Conservation (phyloP, 1,140 invertebrate genomes). For the Metopolophium dirhodum region DNA sequence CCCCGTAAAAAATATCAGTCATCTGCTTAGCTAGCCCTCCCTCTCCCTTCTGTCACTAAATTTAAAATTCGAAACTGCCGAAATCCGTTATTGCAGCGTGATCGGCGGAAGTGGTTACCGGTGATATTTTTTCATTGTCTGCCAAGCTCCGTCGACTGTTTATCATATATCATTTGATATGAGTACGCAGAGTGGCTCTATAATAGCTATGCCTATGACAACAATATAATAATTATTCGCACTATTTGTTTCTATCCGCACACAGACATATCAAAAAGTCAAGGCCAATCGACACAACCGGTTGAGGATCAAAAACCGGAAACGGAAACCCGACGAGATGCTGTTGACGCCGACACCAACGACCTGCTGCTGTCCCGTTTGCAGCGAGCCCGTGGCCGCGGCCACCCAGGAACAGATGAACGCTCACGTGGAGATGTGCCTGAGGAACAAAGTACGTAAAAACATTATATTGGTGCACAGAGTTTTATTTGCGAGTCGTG, state of each 20-base stretch:
- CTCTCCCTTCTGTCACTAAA: not conserved
- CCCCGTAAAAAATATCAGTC: too few relatives aligned
- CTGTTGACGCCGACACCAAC: conserved; percentile 22
- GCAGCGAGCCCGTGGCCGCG: conserved; percentile 69
- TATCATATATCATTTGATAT: not conserved
- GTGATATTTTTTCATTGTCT: not conserved
- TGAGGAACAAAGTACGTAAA: conserved; percentile 61
- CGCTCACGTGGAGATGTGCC: conserved; percentile 78
- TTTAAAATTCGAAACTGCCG: not conserved
- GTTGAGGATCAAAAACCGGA: conserved; percentile 70
- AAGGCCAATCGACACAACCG: conserved; percentile 80
- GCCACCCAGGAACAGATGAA: conserved; percentile 75
- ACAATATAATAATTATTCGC: not conserved
- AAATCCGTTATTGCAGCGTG: not conserved
- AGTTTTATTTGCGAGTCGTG: not conserved
- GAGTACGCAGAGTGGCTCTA: not conserved
- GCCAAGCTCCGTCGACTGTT: not conserved
- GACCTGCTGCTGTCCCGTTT: conserved; percentile 73
- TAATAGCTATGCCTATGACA: not conserved
- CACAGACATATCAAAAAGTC: conserved; percentile 79
- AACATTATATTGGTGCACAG: not conserved
- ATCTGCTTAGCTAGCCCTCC: too few relatives aligned
- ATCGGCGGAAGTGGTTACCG: not conserved
- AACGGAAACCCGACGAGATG: conserved; percentile 74
- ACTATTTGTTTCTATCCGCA: not conserved